Evolutionary conservation across 2,113 vertebrate genomes (phyloP).

Genomic region (Hippocampus barbouri): DNA sequence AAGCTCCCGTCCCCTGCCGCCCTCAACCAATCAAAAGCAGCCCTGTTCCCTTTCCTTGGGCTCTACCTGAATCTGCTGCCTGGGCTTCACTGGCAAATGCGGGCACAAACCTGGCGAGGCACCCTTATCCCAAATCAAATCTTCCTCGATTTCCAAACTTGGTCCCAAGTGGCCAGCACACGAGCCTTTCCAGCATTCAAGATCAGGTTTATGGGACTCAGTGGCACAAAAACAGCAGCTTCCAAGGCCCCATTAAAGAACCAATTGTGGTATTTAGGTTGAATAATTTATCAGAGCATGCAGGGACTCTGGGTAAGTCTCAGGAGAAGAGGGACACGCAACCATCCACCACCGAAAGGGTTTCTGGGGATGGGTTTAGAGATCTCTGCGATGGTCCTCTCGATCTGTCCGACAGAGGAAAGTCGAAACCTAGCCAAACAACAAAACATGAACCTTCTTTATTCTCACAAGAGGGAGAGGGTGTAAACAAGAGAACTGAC

Average conservation of each 20-base stretch:
- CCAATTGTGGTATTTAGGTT: constrained; percentile 46
- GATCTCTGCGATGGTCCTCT: constrained; percentile 60
- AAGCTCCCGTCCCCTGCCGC: constrained; percentile 59
- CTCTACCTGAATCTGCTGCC: constrained; percentile 51
- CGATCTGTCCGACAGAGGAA: constrained; percentile 68
- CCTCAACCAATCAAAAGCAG: constrained; percentile 60
- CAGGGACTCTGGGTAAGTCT: constrained; percentile 6
- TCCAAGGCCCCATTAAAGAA: constrained; percentile 22
- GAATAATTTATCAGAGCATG: constrained; percentile 29
- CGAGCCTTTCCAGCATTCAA: constrained; percentile 7
- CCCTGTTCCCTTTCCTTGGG: constrained; percentile 50
- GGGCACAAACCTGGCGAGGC: constrained; percentile 8
- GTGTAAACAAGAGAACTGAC: constrained; percentile 17
- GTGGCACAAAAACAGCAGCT: constrained; percentile 23
- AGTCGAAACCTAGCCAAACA: constrained; percentile 36
- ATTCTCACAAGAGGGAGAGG: constrained; percentile 12
- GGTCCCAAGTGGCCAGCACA: constrained; percentile 27
- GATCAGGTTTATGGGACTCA: constrained; percentile 15
- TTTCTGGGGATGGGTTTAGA: constrained; percentile 38
- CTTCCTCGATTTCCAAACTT: constrained; percentile 37
- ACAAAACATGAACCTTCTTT: constrained; percentile 4
- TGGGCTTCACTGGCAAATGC: constrained; percentile 46
- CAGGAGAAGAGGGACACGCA: constrained; percentile 38
- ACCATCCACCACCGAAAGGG: constrained; percentile 15
- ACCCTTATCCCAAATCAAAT: constrained; percentile 31